Base-by-base conservation (phyloP, 2,797 vertebrate genomes). In the Harpagifer antarcticus region DNA sequence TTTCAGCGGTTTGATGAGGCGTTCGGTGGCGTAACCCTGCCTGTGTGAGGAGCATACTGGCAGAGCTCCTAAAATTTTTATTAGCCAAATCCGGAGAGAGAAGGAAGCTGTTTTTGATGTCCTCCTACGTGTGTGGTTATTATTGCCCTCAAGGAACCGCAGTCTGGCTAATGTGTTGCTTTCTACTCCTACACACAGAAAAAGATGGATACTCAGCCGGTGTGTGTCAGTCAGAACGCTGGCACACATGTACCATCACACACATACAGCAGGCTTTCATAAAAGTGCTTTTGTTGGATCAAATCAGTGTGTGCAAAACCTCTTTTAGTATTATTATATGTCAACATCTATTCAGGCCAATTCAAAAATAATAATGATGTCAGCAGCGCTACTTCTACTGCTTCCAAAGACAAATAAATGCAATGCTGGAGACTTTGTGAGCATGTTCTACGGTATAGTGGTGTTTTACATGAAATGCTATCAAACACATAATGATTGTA, bases 141-240 rank as follows among this genome's bases (percentile, higher is more conserved):
- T 79, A 78, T 79, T 89, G 88, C 87, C 90, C 91, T 92, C 66
- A 60, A 91, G 89, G 89, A 93, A 84, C 79, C 65, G 50, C 80
- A 83, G 89, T 90, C 88, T 92, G 89, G 86, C 81, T 91, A 93
- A 91, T 92, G 85, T 91, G 86, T 80, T 89, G 72, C 91, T 92
- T 91, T 92, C 81, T 88, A 91, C 92, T 90, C 91, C 91, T 74
- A 92, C 90, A 87, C 90, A 79, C 58, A 68, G 68, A 83, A 70
- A 73, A 68, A 82, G 74, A 87, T 76, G 74, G 85, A 78, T 77
- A 74, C 65, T 74, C 44, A 2, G 60, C 56, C 73, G 73, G 64
- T 60, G 37, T 53, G 45, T 52, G 54, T 52, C 45, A 47, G 65
- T 69, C 72, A 68, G 56, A 53, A 54, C 9, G 14, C 54, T 65